Evolutionary conservation across 2,888 invertebrate genomes (phyloP).

Genomic region (Ectemnius cavifrons): DNA sequence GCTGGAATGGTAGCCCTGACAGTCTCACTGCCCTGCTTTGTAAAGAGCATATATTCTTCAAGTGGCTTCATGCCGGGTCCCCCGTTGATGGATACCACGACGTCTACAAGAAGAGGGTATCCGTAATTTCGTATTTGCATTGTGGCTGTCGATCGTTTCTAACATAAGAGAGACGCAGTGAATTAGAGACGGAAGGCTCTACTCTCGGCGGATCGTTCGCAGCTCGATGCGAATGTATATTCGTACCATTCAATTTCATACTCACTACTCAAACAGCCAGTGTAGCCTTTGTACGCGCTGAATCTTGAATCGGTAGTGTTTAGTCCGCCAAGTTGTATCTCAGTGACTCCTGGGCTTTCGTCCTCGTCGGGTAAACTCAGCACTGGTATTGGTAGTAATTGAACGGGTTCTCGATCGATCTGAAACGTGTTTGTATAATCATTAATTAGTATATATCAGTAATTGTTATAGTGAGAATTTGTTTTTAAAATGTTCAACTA

Average conservation of each 20-base stretch:
- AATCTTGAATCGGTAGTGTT: slow-evolving; percentile 91
- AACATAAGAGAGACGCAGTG: slow-evolving; percentile 46
- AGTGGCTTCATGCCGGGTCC: slow-evolving; percentile 87
- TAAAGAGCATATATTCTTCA: slow-evolving; percentile 95
- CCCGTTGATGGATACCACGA: slow-evolving; percentile 90
- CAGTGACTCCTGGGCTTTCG: slow-evolving; percentile 82
- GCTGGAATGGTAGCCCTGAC: slow-evolving; percentile 92
- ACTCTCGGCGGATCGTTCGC: slow-evolving; percentile 21
- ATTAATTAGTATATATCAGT: neutral
- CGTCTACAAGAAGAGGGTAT: slow-evolving; percentile 81
- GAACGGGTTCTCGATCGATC: slow-evolving; percentile 88
- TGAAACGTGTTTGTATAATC: slow-evolving; percentile 64
- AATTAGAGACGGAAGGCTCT: slow-evolving; percentile 34
- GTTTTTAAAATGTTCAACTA: slow-evolving; percentile 23
- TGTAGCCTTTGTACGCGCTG: slow-evolving; percentile 90
- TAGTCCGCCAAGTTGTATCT: slow-evolving; percentile 92
- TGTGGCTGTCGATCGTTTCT: slow-evolving; percentile 50
- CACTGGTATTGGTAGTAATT: slow-evolving; percentile 84
- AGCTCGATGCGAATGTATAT: slow-evolving; percentile 17
- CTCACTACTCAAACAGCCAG: slow-evolving; percentile 94
- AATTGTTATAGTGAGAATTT: neutral
- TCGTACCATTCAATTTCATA: slow-evolving; percentile 54
- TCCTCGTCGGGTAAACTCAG: slow-evolving; percentile 83
- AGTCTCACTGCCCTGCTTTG: slow-evolving; percentile 89
- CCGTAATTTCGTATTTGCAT: slow-evolving; percentile 48